Evolutionary conservation across 1,140 invertebrate genomes (phyloP).

Genomic region (Brachionus calyciflorus): DNA sequence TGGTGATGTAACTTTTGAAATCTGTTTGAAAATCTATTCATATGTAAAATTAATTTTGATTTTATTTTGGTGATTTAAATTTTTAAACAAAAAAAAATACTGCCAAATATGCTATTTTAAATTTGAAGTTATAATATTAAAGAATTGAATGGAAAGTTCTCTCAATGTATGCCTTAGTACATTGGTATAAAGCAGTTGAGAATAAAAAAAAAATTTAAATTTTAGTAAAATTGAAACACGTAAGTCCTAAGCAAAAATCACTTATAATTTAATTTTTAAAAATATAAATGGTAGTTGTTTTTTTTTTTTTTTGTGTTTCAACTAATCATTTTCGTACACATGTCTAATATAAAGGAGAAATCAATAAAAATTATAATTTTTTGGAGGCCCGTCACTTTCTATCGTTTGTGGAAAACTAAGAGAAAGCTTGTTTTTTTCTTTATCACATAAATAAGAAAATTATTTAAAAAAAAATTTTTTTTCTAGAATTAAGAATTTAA

Average conservation of each 20-base stretch:
- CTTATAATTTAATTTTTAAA: neutral
- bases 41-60: neutral
- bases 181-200: no score
- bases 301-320: neutral
- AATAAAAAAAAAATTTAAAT: no score
- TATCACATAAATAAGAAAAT: neutral
- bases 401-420: no score
- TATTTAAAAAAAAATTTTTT: neutral
- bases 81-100: no score
- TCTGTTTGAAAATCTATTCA: neutral
- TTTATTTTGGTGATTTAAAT: no score
- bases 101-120: no score
- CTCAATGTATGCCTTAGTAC: no score
- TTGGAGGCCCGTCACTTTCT: neutral
- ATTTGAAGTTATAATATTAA: no score
- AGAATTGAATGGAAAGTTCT: no score
- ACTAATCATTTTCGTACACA: slow-evolving; percentile 41
- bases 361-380: slow-evolving; percentile 6
- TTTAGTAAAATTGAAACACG: neutral
- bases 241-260: neutral
- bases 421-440: neutral
- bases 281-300: neutral
- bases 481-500: neutral
- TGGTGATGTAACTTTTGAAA: neutral
- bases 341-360: slow-evolving; percentile 13